These are phyloP conservation scores for Onychomys torridus DNA, from an alignment of 2,797 vertebrate species.

Conservation along the genomic window DNA sequence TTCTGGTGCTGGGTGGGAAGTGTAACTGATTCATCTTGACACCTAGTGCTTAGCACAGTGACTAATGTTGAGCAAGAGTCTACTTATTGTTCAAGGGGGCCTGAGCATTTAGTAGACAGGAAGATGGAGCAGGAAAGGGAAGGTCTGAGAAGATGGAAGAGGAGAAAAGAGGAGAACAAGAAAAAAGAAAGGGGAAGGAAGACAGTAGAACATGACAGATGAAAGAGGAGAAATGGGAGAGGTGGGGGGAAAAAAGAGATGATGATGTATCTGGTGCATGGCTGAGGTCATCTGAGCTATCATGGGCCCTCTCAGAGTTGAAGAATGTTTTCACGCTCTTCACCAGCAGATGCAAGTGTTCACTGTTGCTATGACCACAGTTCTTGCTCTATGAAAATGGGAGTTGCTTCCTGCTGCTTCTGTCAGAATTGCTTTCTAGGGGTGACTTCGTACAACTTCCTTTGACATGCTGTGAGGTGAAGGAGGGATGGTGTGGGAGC, in stretches of 20 bases:
- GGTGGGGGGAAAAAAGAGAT: not conserved
- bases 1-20: not conserved
- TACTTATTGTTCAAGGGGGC: not conserved
- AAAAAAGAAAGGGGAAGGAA: not conserved
- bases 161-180: not conserved
- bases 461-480: not conserved
- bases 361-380: not conserved
- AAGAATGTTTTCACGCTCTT: conserved; percentile 40
- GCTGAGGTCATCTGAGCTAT: not conserved
- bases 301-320: not conserved
- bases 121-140: not conserved
- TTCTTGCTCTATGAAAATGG: conserved; percentile 17
- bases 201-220: not conserved
- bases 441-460: conserved; percentile 13
- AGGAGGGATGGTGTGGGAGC: not conserved
- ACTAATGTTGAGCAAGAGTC: too few relatives aligned
- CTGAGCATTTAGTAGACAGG: not conserved
- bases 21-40: not conserved
- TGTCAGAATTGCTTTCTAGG: conserved; percentile 33
- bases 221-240: not conserved
- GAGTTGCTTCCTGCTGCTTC: not conserved
- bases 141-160: not conserved
- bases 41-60: not conserved
- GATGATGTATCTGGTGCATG: not conserved
- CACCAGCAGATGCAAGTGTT: not conserved